Evolutionary conservation across 2,113 vertebrate species (phyloP).

Genomic region (Embiotoca jacksoni): DNA sequence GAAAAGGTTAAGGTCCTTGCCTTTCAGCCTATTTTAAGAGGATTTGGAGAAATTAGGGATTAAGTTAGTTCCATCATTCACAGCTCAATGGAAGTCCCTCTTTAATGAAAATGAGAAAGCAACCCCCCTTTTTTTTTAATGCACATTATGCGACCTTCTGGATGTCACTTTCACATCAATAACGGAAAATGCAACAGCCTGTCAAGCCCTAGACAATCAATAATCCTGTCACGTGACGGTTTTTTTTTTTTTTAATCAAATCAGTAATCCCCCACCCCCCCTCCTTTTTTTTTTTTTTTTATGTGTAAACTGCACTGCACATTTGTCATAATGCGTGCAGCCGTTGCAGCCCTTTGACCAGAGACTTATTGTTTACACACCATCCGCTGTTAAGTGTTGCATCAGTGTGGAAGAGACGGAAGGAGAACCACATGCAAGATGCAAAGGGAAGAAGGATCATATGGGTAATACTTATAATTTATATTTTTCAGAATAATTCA

Average conservation of each 20-base stretch:
- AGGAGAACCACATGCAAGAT: background rate
- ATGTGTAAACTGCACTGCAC: conserved; percentile 8
- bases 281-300: background rate
- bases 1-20: conserved; percentile 44
- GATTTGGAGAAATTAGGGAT: conserved; percentile 69
- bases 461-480: conserved; percentile 24
- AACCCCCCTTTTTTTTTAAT: background rate
- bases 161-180: background rate
- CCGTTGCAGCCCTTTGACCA: conserved; percentile 79
- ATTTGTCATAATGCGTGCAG: conserved; percentile 39
- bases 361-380: conserved; percentile 57
- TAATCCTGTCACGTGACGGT: conserved; percentile 1
- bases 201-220: too few species aligned
- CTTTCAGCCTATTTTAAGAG: conserved; percentile 63
- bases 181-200: background rate
- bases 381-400: background rate
- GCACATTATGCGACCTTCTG: background rate
- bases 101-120: conserved; percentile 19
- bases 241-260: background rate
- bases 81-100: conserved; percentile 2
- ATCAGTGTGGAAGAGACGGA: background rate
- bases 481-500: background rate
- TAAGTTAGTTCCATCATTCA: conserved; percentile 51
- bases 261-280: background rate
- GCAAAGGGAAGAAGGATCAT: background rate